A percentile compares a stretch with the other conserved stretches of the same genome.
Evolutionary conservation across 64 coral and sea anemone genomes (phyloP).

Genomic region (Dendrophyllia cribrosa): DNA sequence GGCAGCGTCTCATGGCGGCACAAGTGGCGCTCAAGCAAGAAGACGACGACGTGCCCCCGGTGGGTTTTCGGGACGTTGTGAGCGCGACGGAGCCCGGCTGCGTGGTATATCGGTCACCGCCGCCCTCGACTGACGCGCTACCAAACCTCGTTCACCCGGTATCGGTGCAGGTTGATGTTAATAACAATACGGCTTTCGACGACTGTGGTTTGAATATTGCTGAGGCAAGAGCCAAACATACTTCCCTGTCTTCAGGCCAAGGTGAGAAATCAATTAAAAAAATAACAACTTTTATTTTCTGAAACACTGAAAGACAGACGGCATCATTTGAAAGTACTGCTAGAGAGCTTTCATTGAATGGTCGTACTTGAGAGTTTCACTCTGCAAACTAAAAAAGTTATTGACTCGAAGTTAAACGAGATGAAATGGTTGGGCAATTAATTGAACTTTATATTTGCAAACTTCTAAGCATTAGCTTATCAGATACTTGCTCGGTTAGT

Average conservation of each 20-base stretch:
- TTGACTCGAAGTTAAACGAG: no score
- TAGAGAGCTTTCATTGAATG: neutral
- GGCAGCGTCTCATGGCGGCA: conserved; percentile 96
- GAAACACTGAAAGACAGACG: neutral
- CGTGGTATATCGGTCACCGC: conserved; percentile 8
- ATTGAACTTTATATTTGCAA: no score
- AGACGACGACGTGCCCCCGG: conserved; percentile 61
- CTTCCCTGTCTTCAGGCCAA: neutral
- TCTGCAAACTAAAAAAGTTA: neutral
- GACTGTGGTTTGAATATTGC: neutral
- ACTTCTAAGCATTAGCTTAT: no score
- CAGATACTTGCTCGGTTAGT: no score
- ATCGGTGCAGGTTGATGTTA: conserved; percentile 2
- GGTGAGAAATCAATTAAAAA: neutral
- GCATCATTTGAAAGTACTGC: neutral
- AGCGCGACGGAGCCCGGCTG: conserved; percentile 31
- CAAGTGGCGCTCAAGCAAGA: conserved; percentile 94
- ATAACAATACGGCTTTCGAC: neutral
- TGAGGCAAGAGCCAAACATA: neutral
- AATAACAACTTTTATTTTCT: neutral
- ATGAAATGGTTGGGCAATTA: no score
- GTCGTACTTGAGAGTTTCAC: neutral
- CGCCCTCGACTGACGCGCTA: neutral
- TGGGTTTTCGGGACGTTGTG: neutral
- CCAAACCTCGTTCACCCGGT: neutral